phyloP scores from a whole-genome alignment of 2,888 invertebrate species.

The Patella caerulea region DNA sequence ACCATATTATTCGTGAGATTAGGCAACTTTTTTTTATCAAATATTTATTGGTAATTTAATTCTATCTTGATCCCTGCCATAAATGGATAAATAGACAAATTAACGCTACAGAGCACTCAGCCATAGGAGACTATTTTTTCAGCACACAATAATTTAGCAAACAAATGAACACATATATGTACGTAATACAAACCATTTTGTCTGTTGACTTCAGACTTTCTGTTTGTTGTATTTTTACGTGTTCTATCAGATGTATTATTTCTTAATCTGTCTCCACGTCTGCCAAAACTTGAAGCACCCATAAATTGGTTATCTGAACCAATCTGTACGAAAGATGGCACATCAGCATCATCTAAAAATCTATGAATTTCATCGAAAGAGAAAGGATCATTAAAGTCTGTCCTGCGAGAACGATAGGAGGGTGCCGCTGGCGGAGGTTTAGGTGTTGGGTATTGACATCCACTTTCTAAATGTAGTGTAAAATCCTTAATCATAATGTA shows the following conservation, averaged over 20 bases:
- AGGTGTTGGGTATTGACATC: slow-evolving; percentile 53
- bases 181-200: slow-evolving; percentile 33
- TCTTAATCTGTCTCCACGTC: slow-evolving; percentile 1
- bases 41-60: too few relatives aligned
- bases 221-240: slow-evolving; percentile 34
- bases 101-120: too few relatives aligned
- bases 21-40: too few relatives aligned
- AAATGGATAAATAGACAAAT: too few relatives aligned
- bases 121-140: too few relatives aligned
- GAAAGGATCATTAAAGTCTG: slow-evolving; percentile 32
- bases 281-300: not conserved
- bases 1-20: too few relatives aligned
- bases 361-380: slow-evolving; percentile 40
- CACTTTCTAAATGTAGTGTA: slow-evolving; percentile 77
- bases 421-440: slow-evolving; percentile 26
- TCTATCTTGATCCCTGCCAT: too few relatives aligned
- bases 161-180: not conserved
- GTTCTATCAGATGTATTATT: slow-evolving; percentile 18
- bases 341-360: slow-evolving; percentile 28
- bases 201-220: slow-evolving; percentile 45
- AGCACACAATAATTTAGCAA: too few relatives aligned
- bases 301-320: not conserved
- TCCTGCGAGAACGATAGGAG: not conserved
- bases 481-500: slow-evolving; percentile 81
- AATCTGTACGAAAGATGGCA: not conserved